Conservation (phyloP, 2,797 vertebrate species). For the Enteromius treurensis region DNA sequence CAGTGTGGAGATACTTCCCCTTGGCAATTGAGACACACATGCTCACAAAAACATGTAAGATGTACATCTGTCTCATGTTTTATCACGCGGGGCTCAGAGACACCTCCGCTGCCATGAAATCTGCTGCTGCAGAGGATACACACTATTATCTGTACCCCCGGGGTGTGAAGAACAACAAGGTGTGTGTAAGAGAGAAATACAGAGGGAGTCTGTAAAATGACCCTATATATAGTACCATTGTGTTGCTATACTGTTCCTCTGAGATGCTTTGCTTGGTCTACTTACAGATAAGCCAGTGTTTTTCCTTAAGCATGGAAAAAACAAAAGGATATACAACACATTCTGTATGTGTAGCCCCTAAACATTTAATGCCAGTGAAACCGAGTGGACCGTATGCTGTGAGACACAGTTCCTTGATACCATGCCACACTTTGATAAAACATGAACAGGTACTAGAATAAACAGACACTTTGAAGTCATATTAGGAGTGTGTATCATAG, state of each 20-base stretch:
- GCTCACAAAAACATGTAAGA: constrained; percentile 18
- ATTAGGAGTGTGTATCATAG: constrained; percentile 29
- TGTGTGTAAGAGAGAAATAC: background rate
- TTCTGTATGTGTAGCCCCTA: background rate
- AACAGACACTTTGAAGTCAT: constrained; percentile 49
- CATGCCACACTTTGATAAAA: constrained; percentile 6
- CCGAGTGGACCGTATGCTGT: background rate
- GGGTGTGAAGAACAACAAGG: constrained; percentile 55
- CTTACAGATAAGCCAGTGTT: constrained; percentile 9
- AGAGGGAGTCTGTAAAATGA: constrained; percentile 53
- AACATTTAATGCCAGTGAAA: background rate
- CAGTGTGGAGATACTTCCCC: background rate
- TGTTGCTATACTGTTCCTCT: constrained; percentile 43
- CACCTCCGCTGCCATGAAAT: constrained; percentile 74
- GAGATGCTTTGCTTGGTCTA: background rate
- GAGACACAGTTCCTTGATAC: constrained; percentile 18
- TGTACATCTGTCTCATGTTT: constrained; percentile 71
- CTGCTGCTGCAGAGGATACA: constrained; percentile 59
- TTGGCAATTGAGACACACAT: constrained; percentile 5
- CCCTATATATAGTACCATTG: constrained; percentile 57
- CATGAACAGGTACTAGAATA: constrained; percentile 26
- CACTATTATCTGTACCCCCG: constrained; percentile 65
- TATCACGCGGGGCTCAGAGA: constrained; percentile 73
- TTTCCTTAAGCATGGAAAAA: constrained; percentile 9
- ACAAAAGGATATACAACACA: background rate